Percentiles rank a stretch among this genome's conserved stretches.
Conservation (phyloP, 2,888 invertebrate genomes). For the Lasioglossum morio region DNA sequence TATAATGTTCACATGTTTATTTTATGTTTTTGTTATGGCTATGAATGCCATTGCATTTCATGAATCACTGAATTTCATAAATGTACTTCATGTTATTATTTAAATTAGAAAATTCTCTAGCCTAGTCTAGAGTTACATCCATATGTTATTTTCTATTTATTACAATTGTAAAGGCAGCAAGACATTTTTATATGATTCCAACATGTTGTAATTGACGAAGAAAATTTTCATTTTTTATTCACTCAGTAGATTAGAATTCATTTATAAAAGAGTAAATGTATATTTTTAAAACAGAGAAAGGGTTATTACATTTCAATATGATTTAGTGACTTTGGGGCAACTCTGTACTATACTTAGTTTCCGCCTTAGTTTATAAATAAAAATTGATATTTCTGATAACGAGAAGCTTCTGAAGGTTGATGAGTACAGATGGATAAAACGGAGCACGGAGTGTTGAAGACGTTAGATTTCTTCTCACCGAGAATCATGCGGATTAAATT, state of each 20-base stretch:
- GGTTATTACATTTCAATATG: neutral
- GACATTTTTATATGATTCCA: too few species aligned
- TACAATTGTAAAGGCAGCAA: too few species aligned
- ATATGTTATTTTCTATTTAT: too few species aligned
- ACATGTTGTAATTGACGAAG: too few species aligned
- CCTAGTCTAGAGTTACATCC: too few species aligned
- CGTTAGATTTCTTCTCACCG: neutral
- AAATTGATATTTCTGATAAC: neutral
- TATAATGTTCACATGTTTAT: neutral
- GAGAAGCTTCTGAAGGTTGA: neutral
- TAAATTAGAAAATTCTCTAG: neutral
- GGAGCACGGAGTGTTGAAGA: neutral
- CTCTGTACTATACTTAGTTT: neutral
- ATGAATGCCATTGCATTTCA: neutral
- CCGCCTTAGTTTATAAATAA: too few species aligned
- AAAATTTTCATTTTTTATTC: too few species aligned
- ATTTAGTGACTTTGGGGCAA: neutral
- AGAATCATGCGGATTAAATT: slow-evolving; percentile 7
- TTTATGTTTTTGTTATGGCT: neutral
- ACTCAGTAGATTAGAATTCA: neutral
- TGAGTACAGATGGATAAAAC: neutral
- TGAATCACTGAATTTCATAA: neutral
- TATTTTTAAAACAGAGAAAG: neutral
- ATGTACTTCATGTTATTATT: neutral
- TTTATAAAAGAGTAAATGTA: neutral